Conservation (phyloP, 2,888 invertebrate species). For the Tineola bisselliella region DNA sequence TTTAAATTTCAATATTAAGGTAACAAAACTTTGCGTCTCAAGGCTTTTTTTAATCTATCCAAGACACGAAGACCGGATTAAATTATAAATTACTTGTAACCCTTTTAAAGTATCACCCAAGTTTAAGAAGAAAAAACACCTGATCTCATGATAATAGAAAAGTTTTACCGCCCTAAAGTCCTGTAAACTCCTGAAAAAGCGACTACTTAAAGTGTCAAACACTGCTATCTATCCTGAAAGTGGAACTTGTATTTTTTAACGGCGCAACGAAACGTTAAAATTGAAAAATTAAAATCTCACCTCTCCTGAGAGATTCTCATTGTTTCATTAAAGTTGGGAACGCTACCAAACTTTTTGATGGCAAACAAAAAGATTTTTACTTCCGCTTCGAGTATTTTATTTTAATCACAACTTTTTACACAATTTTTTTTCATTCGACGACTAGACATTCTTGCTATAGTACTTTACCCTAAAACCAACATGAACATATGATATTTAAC, state of each 20-base stretch:
- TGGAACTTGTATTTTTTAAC: constrained; percentile 5
- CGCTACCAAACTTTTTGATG: not conserved
- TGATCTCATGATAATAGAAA: constrained; percentile 12
- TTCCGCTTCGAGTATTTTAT: not conserved
- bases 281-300: constrained; percentile 7
- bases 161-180: not conserved
- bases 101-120: constrained; percentile 8
- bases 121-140: constrained; percentile 9
- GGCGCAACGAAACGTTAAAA: not conserved
- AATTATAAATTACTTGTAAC: constrained; percentile 8
- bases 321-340: not conserved
- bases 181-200: not conserved
- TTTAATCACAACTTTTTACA: too few relatives aligned
- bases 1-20: too few relatives aligned
- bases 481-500: too few relatives aligned
- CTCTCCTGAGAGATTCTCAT: not conserved
- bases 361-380: not conserved
- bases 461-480: too few relatives aligned
- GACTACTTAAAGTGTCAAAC: constrained; percentile 8
- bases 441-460: too few relatives aligned
- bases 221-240: not conserved
- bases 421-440: too few relatives aligned
- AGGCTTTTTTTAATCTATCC: not conserved
- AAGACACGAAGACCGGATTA: not conserved
- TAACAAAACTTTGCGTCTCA: not conserved